phyloP scores from a whole-genome alignment of 2,888 invertebrate genomes.

The Brachyopa scutellaris region DNA sequence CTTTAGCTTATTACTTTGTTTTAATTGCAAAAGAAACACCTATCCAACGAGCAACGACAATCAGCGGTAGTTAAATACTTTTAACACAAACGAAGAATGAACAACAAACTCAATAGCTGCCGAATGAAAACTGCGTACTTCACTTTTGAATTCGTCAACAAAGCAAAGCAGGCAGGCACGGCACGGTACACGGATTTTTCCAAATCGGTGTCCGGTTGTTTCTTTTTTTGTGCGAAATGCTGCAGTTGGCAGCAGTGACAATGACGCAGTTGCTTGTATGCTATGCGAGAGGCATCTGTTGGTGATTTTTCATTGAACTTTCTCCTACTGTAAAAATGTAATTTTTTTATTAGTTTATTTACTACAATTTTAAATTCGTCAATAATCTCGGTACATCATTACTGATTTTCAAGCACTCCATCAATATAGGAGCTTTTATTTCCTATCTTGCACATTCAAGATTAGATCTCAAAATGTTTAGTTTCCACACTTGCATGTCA shows the following conservation, averaged over 20 bases:
- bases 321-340: neutral
- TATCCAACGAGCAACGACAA: constrained; percentile 22
- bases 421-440: too few species aligned
- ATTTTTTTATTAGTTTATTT: neutral
- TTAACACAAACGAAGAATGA: constrained; percentile 5
- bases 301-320: neutral
- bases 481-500: too few species aligned
- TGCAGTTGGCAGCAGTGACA: constrained; percentile 23
- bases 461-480: too few species aligned
- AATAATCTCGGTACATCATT: too few species aligned
- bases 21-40: neutral
- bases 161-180: constrained; percentile 44
- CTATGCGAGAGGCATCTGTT: constrained; percentile 11
- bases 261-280: neutral
- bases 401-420: too few species aligned
- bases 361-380: too few species aligned
- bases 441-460: too few species aligned
- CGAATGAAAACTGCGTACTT: constrained; percentile 70
- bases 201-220: constrained; percentile 12
- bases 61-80: neutral
- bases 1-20: neutral
- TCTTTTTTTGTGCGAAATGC: constrained; percentile 8
- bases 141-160: constrained; percentile 66
- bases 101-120: constrained; percentile 11
- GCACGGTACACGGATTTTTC: too few species aligned